Evolutionary conservation across 2,797 vertebrate genomes (phyloP).

Genomic region (Neopelma chrysocephalum): DNA sequence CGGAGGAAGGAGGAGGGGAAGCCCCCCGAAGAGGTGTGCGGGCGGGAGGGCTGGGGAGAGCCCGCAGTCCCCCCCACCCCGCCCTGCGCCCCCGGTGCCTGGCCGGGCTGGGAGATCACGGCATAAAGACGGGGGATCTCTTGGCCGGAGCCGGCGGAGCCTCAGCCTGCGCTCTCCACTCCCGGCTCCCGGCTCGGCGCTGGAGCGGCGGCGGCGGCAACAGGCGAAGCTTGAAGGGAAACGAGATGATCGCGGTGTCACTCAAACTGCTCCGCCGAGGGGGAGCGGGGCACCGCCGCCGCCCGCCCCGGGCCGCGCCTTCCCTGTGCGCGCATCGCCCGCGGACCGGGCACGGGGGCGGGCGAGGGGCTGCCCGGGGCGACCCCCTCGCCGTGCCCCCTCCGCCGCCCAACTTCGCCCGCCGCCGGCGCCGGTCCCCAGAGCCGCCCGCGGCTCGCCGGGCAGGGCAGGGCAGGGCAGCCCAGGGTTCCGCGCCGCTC

Average conservation of each 20-base stretch:
- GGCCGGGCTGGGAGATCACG: constrained; percentile 55
- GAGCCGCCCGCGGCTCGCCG: not conserved
- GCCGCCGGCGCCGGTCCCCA: not conserved
- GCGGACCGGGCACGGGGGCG: not conserved
- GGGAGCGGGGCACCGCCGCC: constrained; percentile 22
- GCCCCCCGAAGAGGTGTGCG: constrained; percentile 49
- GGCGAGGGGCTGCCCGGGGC: not conserved
- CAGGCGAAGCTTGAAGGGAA: constrained; percentile 92
- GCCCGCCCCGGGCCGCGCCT: constrained; percentile 79
- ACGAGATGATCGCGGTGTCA: constrained; percentile 88
- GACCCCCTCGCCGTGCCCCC: not conserved
- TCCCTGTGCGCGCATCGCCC: constrained; percentile 76
- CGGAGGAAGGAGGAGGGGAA: constrained; percentile 69
- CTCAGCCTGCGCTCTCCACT: constrained; percentile 62
- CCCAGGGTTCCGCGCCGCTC: not conserved
- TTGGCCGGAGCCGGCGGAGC: constrained; percentile 56
- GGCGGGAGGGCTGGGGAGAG: constrained; percentile 62
- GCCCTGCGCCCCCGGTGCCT: constrained; percentile 46
- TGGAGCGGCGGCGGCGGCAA: constrained; percentile 88
- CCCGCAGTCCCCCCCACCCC: constrained; percentile 62
- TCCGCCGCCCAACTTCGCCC: not conserved
- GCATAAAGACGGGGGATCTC: constrained; percentile 67
- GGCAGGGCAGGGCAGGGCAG: not conserved
- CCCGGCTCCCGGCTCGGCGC: constrained; percentile 72
- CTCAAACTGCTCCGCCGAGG: constrained; percentile 86